Base-by-base conservation (phyloP, 2,797 vertebrate genomes). In the Novumbra hubbsi region DNA sequence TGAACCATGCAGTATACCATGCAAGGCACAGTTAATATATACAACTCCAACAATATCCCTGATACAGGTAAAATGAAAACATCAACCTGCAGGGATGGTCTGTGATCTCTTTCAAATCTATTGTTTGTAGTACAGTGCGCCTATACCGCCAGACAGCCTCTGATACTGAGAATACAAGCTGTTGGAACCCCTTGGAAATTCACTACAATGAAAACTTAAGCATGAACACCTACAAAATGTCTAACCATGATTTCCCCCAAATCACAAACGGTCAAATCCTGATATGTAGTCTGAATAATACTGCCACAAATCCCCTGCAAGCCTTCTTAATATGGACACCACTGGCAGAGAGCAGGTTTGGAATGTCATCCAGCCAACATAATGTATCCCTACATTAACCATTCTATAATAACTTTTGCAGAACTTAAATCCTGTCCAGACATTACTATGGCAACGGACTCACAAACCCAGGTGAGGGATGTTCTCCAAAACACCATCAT, bases 401-500 rank as follows among this genome's bases (percentile, higher is more conserved):
- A 30, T 34, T 7, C 7, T 34, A 27, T 66, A 6, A 67, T 9
- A 12, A 17, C 38, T 41, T 28, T n/a, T 19, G 34, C 19, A 67
- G 19, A 67, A 19, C 65, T n/a, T 19, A 34, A 34, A 66, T 66
- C 50, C 12, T 15, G 38, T 50, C 21, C 73, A 60, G 50, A 24
- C 32, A 21, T 17, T 9, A 32, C 55, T 34, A 32, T 24, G 24
- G 68, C 76, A 16, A 73, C 19, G 48, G 24, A 14, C 57, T 8
- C 28, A 14, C 81, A 81, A 78, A 70, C 82, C 74, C 9, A 24
- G 21, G 24, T 60, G 19, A 60, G 55, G 21, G 21, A 60, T 24
- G 21, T 70, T 72, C 79, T 72, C 75, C 81, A 71, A 75, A 81
- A 84, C 68, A 71, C n/a, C 24, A 67, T 67, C 50, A 76, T 45